Evolutionary conservation across 2,797 vertebrate species (phyloP), one percentile per base, ranked within the genome.

Genomic region (Halcyon smyrnensis): DNA sequence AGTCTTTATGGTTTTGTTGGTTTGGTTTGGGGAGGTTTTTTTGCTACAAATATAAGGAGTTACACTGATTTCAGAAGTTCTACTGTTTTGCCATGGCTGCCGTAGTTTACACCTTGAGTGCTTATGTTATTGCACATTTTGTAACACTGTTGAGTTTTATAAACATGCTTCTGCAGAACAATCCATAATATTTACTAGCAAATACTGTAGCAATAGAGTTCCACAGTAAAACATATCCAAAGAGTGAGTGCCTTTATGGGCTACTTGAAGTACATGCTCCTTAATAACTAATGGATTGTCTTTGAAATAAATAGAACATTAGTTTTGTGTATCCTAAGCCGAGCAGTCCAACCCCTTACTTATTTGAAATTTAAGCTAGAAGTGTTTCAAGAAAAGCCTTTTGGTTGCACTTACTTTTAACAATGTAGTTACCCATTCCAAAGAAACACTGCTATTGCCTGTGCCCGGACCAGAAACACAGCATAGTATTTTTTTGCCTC

Each of bases 301-400:
- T 68, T 79, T 84, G 39, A 81, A 81, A 34, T 45, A 39, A 73
- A 75, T 17, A 65, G 76, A 84, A 0, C 13, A 68, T 46, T 9
- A 7, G 5, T 19, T 84, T 28, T 45, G 15, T 24, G 20, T 57
- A 81, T 43, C 30, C 62, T 91, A 84, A 92, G 50, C 27, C 11
- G 18, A 96, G 73, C 54, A 76, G 63, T 74, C 32, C 57, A 76
- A 84, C 17, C 57, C 71, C 6, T 28, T 76, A 48, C 34, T 91
- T 85, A 89, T 64, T 43, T 74, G 73, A 79, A 89, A 76, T 62
- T 39, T 41, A 63, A 63, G 17, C 34, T 79, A 64, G 3, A 65
- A 70, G 53, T 50, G 62, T 85, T 97, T 83, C 60, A 96, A 77
- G 76, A 84, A 51, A 85, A 91, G 91, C 46, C 71, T 82, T 93